These are phyloP conservation scores for Mechanitis mazaeus DNA, from an alignment of 2,888 invertebrate species.

Conservation along the genomic window DNA sequence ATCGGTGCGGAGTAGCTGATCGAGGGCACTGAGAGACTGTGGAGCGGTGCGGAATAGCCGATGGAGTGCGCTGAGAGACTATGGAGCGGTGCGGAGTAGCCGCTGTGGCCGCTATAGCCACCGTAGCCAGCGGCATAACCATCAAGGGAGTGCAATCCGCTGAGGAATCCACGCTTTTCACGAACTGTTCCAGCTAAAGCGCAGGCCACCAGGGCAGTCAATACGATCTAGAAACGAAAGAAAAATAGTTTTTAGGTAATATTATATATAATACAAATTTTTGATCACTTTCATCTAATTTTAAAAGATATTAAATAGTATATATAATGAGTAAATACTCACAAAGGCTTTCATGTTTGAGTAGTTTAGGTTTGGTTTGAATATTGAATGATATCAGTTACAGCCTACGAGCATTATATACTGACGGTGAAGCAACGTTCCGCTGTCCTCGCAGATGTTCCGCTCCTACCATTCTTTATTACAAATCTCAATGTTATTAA, in stretches of 20 bases:
- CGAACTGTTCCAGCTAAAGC: constrained; percentile 26
- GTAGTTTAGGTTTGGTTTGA: too few species aligned
- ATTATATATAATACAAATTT: too few species aligned
- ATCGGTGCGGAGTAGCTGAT: constrained; percentile 1
- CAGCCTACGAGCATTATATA: too few species aligned
- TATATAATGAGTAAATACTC: background rate
- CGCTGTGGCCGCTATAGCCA: too few species aligned
- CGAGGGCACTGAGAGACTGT: constrained; percentile 2
- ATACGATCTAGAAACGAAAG: background rate
- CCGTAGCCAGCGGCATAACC: too few species aligned
- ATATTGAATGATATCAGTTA: too few species aligned
- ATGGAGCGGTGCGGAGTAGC: too few species aligned
- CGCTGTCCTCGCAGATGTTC: too few species aligned
- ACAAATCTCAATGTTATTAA: too few species aligned
- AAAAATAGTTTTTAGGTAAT: background rate
- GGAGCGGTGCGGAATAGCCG: background rate
- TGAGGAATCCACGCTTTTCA: constrained; percentile 28
- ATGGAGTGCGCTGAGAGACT: background rate
- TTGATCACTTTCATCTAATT: background rate
- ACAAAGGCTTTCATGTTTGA: background rate
- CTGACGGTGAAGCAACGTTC: too few species aligned
- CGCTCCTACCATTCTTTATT: too few species aligned
- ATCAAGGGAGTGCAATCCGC: background rate
- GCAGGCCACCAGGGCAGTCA: constrained; percentile 10
- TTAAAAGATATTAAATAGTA: constrained; percentile 10